Base-by-base conservation (phyloP, 2,888 invertebrate species). In the Idaea aversata region DNA sequence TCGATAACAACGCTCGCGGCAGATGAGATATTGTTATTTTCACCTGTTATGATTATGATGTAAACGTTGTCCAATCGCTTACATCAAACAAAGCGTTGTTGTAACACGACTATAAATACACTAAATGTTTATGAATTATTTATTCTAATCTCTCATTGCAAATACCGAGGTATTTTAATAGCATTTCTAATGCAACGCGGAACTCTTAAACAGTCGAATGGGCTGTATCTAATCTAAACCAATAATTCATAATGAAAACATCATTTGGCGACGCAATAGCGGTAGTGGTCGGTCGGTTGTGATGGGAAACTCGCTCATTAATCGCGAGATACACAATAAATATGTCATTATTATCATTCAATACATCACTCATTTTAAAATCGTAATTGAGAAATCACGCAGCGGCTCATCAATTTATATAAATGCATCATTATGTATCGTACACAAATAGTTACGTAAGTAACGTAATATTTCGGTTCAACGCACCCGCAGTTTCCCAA, bases 291-390 rank as follows among this genome's bases (percentile, higher is more conserved):
- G 58, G 10, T 64, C 59, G 6, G 63, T 64, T 60, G 70, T 73
- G 70, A 73, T 73, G 72, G 74, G 77, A 76, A 76, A 74, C 65
- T 67, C 70, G 65, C 73, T 78, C 76, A 71, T 75, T 76, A 76
- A 70, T 66, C 64, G 69, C 69, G 68, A 66, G 72, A 70, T 71
- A 67, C 66, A 68, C 70, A 73, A 80, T 80, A 84, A 82, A 84
- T 82, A 84, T 84, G 84, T 83, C 86, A 84, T 86, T 86, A 83
- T 84, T 83, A 83, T 77, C 76, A 75, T 83, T 84, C 70, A 70
- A 74, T 84, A 77, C 86, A 88, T 88, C 88, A 86, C 85, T 88
- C 88, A 88, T 84, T 87, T 85, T 88, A 87, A 87, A 86, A 84
- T 80, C 80, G 74, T 74, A 74, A 80, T 81, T 80, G 76, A 75